A percentile compares a stretch with the other conserved stretches of the same genome.
phyloP scores from a whole-genome alignment of 64 coral and sea anemone genomes.

The Pocillopora verrucosa region DNA sequence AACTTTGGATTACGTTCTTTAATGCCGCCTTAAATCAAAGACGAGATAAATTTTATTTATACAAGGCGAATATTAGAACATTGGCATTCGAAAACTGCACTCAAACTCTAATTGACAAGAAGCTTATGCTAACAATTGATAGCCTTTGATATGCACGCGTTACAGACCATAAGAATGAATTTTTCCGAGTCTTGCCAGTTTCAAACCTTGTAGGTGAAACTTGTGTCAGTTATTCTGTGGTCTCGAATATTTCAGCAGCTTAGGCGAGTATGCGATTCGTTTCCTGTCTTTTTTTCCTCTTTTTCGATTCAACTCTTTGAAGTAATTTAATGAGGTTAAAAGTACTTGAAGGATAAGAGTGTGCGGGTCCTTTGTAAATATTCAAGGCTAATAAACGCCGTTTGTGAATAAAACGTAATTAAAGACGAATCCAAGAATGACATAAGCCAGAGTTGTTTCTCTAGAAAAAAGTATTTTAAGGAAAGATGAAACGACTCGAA shows the following conservation, averaged over 20 bases:
- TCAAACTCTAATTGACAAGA: not conserved
- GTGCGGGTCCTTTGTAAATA: not conserved
- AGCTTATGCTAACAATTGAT: not conserved
- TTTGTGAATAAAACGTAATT: not conserved
- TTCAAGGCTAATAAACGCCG: not conserved
- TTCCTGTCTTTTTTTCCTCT: too few species aligned
- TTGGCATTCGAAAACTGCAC: not conserved
- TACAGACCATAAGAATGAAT: not conserved
- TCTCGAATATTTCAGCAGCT: not conserved
- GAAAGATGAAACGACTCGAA: too few species aligned
- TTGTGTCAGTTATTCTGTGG: not conserved
- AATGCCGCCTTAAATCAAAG: not conserved
- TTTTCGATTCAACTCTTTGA: not conserved
- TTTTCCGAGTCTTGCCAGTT: not conserved
- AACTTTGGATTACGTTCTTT: not conserved
- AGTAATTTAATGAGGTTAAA: slow-evolving; percentile 3
- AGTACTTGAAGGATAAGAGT: not conserved
- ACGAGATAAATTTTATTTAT: slow-evolving; percentile 3
- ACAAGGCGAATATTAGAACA: not conserved
- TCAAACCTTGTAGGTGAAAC: not conserved
- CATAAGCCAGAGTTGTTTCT: too few species aligned
- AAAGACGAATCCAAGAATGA: not conserved
- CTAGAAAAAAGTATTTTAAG: too few species aligned
- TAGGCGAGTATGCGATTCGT: too few species aligned
- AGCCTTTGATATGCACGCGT: not conserved